These are phyloP conservation scores for Lepidostoma basale DNA, from an alignment of 1,140 invertebrate species.

Conservation along the genomic window DNA sequence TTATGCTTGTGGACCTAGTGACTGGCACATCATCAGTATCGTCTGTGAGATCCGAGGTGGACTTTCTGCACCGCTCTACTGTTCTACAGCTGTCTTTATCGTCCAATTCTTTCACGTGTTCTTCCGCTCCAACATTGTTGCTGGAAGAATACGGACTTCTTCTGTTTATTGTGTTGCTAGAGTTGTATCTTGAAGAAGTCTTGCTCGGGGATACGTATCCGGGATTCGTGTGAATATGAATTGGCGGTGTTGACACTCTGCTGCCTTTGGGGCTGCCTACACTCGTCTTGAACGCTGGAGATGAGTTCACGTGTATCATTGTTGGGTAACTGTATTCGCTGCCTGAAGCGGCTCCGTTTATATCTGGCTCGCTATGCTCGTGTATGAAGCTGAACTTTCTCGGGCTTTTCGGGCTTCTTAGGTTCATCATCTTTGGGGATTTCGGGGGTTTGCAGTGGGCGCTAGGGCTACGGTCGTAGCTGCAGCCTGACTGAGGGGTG, in stretches of 20 bases:
- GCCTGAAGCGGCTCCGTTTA: not conserved
- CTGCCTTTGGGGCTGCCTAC: constrained; percentile 12
- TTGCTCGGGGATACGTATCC: constrained; percentile 60
- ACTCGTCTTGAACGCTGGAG: constrained; percentile 6
- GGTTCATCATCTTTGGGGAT: constrained; percentile 54
- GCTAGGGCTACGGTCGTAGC: constrained; percentile 54
- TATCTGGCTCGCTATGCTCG: constrained; percentile 45
- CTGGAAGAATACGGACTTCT: constrained; percentile 59
- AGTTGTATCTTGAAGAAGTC: constrained; percentile 54
- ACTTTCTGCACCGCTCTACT: constrained; percentile 65
- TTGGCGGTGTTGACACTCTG: constrained; percentile 53
- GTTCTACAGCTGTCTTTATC: constrained; percentile 54
- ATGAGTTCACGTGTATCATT: constrained; percentile 5
- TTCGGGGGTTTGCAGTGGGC: constrained; percentile 51
- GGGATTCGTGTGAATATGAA: constrained; percentile 60
- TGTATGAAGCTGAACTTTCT: constrained; percentile 58
- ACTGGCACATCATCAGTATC: constrained; percentile 65
- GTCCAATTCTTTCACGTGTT: constrained; percentile 50
- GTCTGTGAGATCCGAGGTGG: constrained; percentile 76
- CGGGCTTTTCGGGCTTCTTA: constrained; percentile 56
- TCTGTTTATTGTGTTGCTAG: constrained; percentile 55
- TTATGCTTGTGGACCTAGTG: constrained; percentile 66
- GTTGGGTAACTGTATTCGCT: not conserved
- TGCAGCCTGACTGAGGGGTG: constrained; percentile 59
- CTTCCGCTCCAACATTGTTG: constrained; percentile 53